A percentile compares a stretch with the other conserved stretches of the same genome.
phyloP scores from a whole-genome alignment of 2,888 invertebrate genomes.

The Pemphredon lugubris region DNA sequence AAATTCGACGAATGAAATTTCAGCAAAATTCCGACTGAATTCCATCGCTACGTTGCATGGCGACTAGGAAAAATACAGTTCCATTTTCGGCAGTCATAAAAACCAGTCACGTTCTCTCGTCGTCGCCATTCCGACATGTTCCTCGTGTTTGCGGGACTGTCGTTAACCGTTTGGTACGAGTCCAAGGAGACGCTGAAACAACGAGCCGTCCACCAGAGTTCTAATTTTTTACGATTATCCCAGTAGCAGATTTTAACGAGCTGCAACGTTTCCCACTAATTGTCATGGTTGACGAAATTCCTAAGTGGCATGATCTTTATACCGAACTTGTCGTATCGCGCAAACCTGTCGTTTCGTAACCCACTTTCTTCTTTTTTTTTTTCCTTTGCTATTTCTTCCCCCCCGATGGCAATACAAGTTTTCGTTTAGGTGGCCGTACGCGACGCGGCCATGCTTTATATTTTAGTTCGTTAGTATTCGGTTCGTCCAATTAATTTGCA shows the following conservation, averaged over 20 bases:
- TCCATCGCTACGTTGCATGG: slow-evolving; percentile 37
- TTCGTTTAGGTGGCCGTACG: background rate
- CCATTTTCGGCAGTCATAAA: slow-evolving; percentile 10
- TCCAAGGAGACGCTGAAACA: slow-evolving; percentile 40
- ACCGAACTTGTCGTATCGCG: slow-evolving; percentile 9
- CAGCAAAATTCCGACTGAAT: slow-evolving; percentile 18
- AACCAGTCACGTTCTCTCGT: slow-evolving; percentile 48
- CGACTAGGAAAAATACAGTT: slow-evolving; percentile 37
- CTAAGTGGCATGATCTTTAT: slow-evolving; percentile 40
- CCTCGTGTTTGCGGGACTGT: slow-evolving; percentile 29
- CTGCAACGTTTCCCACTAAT: slow-evolving; percentile 38
- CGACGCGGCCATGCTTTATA: background rate
- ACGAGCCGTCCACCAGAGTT: slow-evolving; percentile 13
- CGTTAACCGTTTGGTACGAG: slow-evolving; percentile 55
- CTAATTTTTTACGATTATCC: slow-evolving; percentile 32
- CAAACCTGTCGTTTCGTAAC: slow-evolving; percentile 23
- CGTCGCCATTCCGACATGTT: slow-evolving; percentile 28
- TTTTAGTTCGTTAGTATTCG: background rate
- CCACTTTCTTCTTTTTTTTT: slow-evolving; percentile 18
- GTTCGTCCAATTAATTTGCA: slow-evolving; percentile 36
- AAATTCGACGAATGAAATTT: slow-evolving; percentile 29
- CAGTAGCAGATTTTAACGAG: slow-evolving; percentile 36
- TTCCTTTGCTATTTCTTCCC: background rate
- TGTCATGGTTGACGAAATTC: slow-evolving; percentile 35
- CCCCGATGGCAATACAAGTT: background rate